These are phyloP conservation scores for Microctenopoma steveboyesi DNA, from an alignment of 2,797 vertebrate genomes.

Conservation along the genomic window DNA sequence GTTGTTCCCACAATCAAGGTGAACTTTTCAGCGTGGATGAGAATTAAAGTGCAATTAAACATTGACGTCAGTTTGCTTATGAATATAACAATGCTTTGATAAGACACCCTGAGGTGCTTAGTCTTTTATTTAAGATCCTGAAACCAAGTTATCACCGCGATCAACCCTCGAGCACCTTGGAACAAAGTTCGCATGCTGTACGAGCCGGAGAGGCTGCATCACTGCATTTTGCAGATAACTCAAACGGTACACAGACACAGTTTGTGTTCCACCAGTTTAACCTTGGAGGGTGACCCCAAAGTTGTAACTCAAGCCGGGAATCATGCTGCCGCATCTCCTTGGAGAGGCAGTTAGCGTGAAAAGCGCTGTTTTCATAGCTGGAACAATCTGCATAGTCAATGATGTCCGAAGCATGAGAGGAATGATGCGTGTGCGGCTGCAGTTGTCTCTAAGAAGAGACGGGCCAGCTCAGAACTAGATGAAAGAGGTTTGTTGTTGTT, in stretches of 20 bases:
- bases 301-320: slow-evolving; percentile 58
- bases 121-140: neutral
- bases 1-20: too few species aligned
- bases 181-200: neutral
- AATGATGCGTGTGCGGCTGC: slow-evolving; percentile 36
- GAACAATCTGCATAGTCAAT: slow-evolving; percentile 74
- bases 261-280: slow-evolving; percentile 31
- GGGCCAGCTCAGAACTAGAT: neutral
- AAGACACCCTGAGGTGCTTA: neutral
- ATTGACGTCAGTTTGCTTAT: too few species aligned
- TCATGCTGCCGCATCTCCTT: slow-evolving; percentile 63
- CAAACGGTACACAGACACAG: slow-evolving; percentile 15
- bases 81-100: too few species aligned
- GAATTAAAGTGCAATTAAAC: too few species aligned
- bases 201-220: neutral
- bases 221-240: slow-evolving; percentile 4
- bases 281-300: slow-evolving; percentile 42
- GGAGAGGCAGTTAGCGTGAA: slow-evolving; percentile 55
- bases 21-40: too few species aligned
- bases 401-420: slow-evolving; percentile 58
- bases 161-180: neutral
- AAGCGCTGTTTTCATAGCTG: slow-evolving; percentile 72
- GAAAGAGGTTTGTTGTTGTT: neutral
- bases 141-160: too few species aligned
- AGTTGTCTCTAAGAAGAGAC: slow-evolving; percentile 22